Conservation (phyloP, 2,888 invertebrate species). For the Urechis unicinctus region DNA sequence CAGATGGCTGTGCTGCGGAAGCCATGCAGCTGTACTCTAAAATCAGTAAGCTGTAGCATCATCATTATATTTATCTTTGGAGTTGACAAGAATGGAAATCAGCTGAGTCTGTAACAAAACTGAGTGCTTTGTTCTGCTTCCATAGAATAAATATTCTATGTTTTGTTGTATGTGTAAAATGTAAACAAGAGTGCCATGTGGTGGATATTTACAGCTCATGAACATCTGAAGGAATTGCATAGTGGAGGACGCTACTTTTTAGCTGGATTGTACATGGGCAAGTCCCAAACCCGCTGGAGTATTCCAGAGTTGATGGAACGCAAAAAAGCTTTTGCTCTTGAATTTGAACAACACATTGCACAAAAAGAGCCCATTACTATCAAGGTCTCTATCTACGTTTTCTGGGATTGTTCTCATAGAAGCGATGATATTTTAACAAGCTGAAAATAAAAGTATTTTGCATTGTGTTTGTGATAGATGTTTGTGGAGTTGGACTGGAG, state of each 20-base stretch:
- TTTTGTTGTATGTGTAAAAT: no score
- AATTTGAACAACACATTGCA: background rate
- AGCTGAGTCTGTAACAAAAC: no score
- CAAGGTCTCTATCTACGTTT: background rate
- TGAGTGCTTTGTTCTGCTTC: no score
- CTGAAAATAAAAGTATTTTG: background rate
- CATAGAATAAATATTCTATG: no score
- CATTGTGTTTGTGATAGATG: background rate
- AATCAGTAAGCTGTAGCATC: slow-evolving; percentile 24
- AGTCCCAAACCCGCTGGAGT: background rate
- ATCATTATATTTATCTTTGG: background rate
- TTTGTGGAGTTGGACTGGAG: background rate
- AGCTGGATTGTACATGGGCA: background rate
- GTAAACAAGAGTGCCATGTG: no score
- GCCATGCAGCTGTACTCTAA: slow-evolving; percentile 38
- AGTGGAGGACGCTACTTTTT: background rate
- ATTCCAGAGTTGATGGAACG: background rate
- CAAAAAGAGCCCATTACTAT: background rate
- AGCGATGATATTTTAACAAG: background rate
- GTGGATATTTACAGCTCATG: background rate
- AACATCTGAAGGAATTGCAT: background rate
- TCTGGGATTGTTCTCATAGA: no score
- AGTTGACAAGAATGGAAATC: background rate
- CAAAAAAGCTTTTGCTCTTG: background rate
- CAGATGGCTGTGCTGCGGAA: slow-evolving; percentile 32